Conservation (phyloP, 2,113 vertebrate genomes). For the Aspiorhynchus laticeps region DNA sequence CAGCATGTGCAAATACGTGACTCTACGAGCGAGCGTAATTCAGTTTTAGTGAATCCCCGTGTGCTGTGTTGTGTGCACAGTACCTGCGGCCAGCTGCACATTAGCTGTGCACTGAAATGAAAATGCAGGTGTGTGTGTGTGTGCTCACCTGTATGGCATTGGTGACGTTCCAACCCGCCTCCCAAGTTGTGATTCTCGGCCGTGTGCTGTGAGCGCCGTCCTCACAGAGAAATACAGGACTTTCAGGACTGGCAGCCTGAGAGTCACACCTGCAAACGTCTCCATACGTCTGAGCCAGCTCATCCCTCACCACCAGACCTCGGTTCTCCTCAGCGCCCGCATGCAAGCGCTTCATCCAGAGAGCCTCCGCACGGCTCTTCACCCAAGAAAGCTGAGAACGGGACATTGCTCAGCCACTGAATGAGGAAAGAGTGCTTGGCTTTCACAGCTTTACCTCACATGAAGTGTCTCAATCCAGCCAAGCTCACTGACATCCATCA, state of each 20-base stretch:
- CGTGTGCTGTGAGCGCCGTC: background rate
- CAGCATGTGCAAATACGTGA: background rate
- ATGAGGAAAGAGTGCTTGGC: background rate
- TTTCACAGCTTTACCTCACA: background rate
- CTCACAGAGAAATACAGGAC: background rate
- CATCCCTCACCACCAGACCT: conserved; percentile 76
- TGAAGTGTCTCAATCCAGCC: background rate
- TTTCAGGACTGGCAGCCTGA: background rate
- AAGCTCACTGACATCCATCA: conserved; percentile 21
- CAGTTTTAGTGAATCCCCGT: background rate
- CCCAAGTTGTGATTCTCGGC: conserved; percentile 77
- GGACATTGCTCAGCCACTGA: conserved; percentile 53
- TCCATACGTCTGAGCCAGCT: conserved; percentile 68
- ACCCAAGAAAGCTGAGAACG: conserved; percentile 46
- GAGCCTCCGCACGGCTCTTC: conserved; percentile 53
- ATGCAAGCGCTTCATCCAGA: conserved; percentile 53
- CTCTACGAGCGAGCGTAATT: background rate
- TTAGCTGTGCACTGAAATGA: background rate
- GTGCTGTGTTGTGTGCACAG: background rate
- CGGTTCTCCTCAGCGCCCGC: conserved; percentile 73
- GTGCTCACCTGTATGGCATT: conserved; percentile 77
- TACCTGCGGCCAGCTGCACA: background rate
- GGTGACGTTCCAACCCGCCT: conserved; percentile 83
- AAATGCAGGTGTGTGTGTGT: background rate
- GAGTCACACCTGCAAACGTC: conserved; percentile 37